Base-by-base conservation (phyloP, 2,888 invertebrate genomes). In the Eupithecia tripunctaria region DNA sequence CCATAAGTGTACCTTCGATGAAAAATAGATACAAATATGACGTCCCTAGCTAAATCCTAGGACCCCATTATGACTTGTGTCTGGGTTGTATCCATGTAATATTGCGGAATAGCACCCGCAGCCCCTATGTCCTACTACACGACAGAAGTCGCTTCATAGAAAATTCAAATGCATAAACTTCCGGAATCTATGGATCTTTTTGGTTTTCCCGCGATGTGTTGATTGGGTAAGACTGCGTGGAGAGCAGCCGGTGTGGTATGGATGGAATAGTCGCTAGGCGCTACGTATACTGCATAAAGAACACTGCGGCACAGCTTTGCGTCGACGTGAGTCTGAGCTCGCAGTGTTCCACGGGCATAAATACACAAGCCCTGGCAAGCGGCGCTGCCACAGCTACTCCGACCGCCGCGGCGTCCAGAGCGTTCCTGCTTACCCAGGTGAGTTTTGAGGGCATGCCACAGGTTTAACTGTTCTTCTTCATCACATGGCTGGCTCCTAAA, bases 241-340 rank as follows among this genome's bases (percentile, higher is more conserved):
- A 72, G 74, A 70, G 74, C 63, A 80, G 74, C 77, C 73, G 47
- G 47, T 21, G 47, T 21, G 47, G 47, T 10, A 51, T 78, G 79
- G 83, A 77, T 79, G 81, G 82, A 77, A 78, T 80, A 79, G 82
- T 77, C 68, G 60, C 68, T 81, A 81, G 84, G 85, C 86, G 86
- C 86, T 86, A 89, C 83, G 86, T 89, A 87, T 85, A 86, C 82
- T 86, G 82, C 86, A 89, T 90, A 91, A 89, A 91, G 82, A 88
- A 88, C 88, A 91, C 89, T 93, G 91, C 92, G 92, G 89, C 89
- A 91, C 82, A 86, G 85, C 74, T 85, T 87, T 89, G 93, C 91
- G 89, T 84, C 92, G 92, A 89, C 73, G 70, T 70, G 64, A 56
- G 36, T 41, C 78, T 82, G 47, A 47, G 47, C 47, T 47, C 47